Conservation (phyloP, 92 coral and sea anemone genomes). For the Muricea muricata region DNA sequence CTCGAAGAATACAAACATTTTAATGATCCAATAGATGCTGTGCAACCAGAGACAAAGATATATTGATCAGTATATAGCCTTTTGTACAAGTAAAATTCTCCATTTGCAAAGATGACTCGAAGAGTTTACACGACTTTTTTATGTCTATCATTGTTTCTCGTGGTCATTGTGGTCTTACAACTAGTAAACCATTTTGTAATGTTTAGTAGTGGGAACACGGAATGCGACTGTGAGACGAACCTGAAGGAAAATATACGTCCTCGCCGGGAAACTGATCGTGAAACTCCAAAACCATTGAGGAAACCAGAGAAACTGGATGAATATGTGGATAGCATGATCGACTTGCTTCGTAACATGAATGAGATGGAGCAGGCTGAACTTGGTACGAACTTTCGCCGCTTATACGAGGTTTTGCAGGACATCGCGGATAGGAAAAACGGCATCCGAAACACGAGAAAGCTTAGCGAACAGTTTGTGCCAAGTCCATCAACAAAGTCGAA, state of each 20-base stretch:
- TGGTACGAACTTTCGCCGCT: neutral
- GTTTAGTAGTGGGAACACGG: slow-evolving; percentile 35
- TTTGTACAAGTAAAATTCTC: neutral
- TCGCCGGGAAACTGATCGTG: neutral
- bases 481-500: neutral
- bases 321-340: neutral
- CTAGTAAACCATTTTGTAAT: slow-evolving; percentile 77
- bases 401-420: neutral
- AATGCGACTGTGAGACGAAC: slow-evolving; percentile 7
- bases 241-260: neutral
- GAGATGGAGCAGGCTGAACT: slow-evolving; percentile 10
- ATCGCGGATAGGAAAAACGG: neutral
- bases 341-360: neutral
- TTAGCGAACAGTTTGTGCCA: neutral
- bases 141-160: slow-evolving; percentile 59
- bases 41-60: too few species aligned
- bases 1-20: neutral
- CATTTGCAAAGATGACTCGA: neutral
- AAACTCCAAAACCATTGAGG: neutral
- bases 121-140: slow-evolving; percentile 20
- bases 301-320: neutral
- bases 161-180: slow-evolving; percentile 64
- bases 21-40: neutral
- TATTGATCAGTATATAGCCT: too few species aligned
- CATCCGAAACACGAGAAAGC: neutral